phyloP scores from a whole-genome alignment of 2,797 vertebrate genomes.

The Gymnothorax javanicus region DNA sequence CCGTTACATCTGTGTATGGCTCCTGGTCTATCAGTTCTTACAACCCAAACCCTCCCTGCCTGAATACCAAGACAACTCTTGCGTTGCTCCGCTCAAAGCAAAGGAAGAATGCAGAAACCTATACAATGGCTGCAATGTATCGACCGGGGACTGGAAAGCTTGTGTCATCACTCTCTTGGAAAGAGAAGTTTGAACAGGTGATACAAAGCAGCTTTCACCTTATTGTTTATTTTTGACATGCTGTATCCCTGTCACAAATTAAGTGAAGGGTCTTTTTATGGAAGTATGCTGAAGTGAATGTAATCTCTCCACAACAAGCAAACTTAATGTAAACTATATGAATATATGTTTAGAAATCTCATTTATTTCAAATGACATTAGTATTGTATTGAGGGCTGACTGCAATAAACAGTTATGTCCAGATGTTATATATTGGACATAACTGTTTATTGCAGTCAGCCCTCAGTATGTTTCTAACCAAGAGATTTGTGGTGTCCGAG shows the following conservation, averaged over 20 bases:
- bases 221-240: constrained; percentile 17
- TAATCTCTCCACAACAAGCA: not conserved
- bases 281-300: not conserved
- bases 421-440: no score
- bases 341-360: constrained; percentile 5
- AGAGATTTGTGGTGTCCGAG: not conserved
- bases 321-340: not conserved
- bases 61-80: constrained; percentile 91
- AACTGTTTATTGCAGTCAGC: no score
- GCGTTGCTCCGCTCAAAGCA: constrained; percentile 93
- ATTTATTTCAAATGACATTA: not conserved
- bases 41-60: constrained; percentile 92
- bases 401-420: no score
- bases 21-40: constrained; percentile 94
- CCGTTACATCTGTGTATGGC: constrained; percentile 88
- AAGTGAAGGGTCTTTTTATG: not conserved
- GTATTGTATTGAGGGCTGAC: no score
- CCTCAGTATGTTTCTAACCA: not conserved
- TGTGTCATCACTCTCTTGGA: constrained; percentile 93
- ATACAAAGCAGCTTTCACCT: constrained; percentile 24
- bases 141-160: constrained; percentile 89
- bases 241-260: constrained; percentile 10
- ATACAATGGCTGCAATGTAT: constrained; percentile 85
- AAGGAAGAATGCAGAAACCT: constrained; percentile 79
- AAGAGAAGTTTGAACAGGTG: constrained; percentile 91